These are phyloP conservation scores for Elephas maximus DNA, from an alignment of 2,113 vertebrate genomes.

Conservation along the genomic window DNA sequence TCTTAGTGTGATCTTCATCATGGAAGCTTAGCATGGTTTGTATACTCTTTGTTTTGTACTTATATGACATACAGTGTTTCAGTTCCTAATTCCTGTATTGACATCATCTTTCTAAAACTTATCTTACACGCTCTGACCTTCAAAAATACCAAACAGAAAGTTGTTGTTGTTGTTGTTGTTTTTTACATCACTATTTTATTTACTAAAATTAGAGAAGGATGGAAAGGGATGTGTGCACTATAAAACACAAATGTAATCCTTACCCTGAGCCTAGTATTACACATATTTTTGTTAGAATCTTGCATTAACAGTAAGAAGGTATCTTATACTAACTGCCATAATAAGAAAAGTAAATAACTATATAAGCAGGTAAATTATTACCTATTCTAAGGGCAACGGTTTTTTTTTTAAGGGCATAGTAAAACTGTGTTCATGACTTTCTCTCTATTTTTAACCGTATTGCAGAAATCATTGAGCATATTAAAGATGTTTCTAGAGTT, in stretches of 20 bases:
- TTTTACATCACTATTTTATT: background rate
- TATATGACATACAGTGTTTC: background rate
- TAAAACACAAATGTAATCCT: background rate
- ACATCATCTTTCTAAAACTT: background rate
- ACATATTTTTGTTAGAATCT: background rate
- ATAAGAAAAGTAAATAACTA: background rate
- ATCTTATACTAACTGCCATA: background rate
- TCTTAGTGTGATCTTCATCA: background rate
- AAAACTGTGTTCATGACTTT: background rate
- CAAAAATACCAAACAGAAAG: conserved; percentile 13
- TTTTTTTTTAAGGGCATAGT: background rate
- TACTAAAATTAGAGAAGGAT: background rate
- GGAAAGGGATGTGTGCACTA: background rate
- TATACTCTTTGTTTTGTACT: background rate
- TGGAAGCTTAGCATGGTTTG: background rate
- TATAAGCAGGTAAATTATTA: background rate
- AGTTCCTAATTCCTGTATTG: background rate
- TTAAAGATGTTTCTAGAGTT: background rate
- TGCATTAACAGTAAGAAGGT: background rate
- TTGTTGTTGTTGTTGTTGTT: too few species aligned
- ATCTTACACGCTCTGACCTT: background rate
- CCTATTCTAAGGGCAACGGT: background rate
- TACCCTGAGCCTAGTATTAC: background rate
- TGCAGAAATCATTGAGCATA: background rate
- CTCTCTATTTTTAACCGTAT: background rate